Conservation (phyloP, 2,888 invertebrate species). For the Serripes groenlandicus region DNA sequence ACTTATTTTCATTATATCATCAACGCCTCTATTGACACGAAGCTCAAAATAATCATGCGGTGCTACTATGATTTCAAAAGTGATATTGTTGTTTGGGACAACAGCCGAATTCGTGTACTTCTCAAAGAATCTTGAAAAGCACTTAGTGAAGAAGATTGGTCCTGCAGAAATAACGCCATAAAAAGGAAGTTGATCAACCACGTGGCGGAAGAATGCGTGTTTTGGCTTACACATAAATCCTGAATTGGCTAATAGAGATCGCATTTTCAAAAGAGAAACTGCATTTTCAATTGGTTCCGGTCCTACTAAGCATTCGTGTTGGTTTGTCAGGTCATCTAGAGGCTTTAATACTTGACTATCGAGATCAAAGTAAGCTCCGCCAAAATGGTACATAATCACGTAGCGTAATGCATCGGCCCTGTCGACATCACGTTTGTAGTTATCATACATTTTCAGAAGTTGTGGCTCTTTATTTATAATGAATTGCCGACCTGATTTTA, state of each 20-base stretch:
- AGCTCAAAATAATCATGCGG: conserved; percentile 12
- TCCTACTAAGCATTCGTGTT: conserved; percentile 74
- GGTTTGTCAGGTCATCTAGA: conserved; percentile 67
- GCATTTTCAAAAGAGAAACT: conserved; percentile 71
- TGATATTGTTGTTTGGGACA: neutral
- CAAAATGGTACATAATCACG: conserved; percentile 80
- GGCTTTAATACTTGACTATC: conserved; percentile 80
- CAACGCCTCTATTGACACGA: neutral
- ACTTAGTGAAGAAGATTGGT: neutral
- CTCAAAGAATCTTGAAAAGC: neutral
- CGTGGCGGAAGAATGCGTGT: conserved; percentile 78
- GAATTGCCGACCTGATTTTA: conserved; percentile 6
- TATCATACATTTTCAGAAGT: conserved; percentile 72
- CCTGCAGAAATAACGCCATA: neutral
- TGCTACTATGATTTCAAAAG: conserved; percentile 3
- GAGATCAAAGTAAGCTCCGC: conserved; percentile 82
- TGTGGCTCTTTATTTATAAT: conserved; percentile 75
- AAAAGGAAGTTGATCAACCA: conserved; percentile 49
- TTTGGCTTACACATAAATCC: conserved; percentile 72
- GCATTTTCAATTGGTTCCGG: conserved; percentile 80
- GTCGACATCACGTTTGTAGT: conserved; percentile 74
- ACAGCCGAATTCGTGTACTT: neutral
- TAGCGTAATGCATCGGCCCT: conserved; percentile 79
- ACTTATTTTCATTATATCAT: neutral
- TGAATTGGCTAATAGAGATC: conserved; percentile 76